Evolutionary conservation across 2,888 invertebrate genomes (phyloP).

Genomic region (Meteorus cinctellus): DNA sequence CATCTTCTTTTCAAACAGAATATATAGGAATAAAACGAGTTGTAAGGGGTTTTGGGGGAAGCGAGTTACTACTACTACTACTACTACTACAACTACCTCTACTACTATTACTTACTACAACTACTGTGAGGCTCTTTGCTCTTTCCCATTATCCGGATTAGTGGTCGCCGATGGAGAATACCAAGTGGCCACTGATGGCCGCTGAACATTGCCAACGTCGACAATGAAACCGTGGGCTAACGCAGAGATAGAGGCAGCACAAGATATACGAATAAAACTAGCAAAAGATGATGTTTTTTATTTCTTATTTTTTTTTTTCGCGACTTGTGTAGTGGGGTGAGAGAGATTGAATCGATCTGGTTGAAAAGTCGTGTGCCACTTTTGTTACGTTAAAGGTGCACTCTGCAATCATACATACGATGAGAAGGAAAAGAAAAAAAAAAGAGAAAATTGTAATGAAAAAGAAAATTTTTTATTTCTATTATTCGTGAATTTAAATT

Average conservation of each 20-base stretch:
- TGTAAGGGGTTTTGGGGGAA: slow-evolving; percentile 8
- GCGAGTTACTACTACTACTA: slow-evolving; percentile 10
- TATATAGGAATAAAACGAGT: slow-evolving; percentile 25
- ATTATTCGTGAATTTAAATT: background rate
- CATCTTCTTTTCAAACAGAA: slow-evolving; percentile 47
- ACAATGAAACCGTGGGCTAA: slow-evolving; percentile 37
- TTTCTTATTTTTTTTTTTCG: background rate
- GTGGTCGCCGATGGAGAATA: slow-evolving; percentile 47
- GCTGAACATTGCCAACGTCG: slow-evolving; percentile 40
- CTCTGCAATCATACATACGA: background rate
- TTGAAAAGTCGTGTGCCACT: background rate
- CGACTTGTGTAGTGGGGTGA: background rate
- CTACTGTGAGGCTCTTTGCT: slow-evolving; percentile 40
- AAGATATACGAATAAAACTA: slow-evolving; percentile 36
- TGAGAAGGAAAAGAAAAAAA: too few relatives aligned
- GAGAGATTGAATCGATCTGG: slow-evolving; percentile 1
- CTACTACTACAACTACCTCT: slow-evolving; percentile 41
- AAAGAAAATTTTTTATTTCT: background rate
- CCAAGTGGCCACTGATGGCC: slow-evolving; percentile 51
- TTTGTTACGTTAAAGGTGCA: background rate
- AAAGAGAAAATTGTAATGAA: background rate
- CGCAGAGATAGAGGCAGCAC: slow-evolving; percentile 25
- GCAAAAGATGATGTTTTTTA: slow-evolving; percentile 45
- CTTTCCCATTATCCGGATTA: slow-evolving; percentile 63
- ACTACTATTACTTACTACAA: slow-evolving; percentile 12